Evolutionary conservation across 1,140 invertebrate species (phyloP).

Genomic region (Cydia fagiglandana): DNA sequence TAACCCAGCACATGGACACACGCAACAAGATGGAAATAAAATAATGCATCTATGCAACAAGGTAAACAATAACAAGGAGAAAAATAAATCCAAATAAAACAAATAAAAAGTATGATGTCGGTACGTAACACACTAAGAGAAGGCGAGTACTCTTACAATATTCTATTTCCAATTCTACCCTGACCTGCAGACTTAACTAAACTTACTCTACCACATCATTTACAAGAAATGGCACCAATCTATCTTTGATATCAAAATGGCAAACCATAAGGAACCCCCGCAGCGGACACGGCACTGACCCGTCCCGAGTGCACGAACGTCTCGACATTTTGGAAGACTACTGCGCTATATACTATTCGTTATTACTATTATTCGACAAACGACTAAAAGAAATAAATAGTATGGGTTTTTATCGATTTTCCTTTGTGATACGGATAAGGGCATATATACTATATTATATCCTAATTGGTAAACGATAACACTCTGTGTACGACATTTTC

Average conservation of each 20-base stretch:
- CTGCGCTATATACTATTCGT: constrained; percentile 73
- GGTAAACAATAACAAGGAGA: constrained; percentile 55
- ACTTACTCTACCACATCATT: constrained; percentile 76
- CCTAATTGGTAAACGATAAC: constrained; percentile 51
- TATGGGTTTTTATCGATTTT: constrained; percentile 36
- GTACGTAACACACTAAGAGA: constrained; percentile 57
- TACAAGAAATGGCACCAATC: constrained; percentile 79
- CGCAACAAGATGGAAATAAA: constrained; percentile 69
- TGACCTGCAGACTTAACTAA: constrained; percentile 78
- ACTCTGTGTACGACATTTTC: constrained; percentile 41
- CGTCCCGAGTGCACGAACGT: constrained; percentile 46
- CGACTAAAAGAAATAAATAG: constrained; percentile 48
- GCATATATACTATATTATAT: constrained; percentile 39
- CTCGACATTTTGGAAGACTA: constrained; percentile 77
- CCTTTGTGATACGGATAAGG: constrained; percentile 42
- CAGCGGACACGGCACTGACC: constrained; percentile 61
- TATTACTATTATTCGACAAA: constrained; percentile 67
- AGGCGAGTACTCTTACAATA: constrained; percentile 65
- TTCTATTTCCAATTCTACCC: constrained; percentile 75
- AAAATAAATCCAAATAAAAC: constrained; percentile 46
- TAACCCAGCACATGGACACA: constrained; percentile 78
- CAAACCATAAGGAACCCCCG: constrained; percentile 77
- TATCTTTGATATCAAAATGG: constrained; percentile 80
- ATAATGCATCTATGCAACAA: constrained; percentile 57
- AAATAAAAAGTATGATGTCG: constrained; percentile 57